Conservation (phyloP, 1,140 invertebrate genomes). For the Euwallacea fornicatus region DNA sequence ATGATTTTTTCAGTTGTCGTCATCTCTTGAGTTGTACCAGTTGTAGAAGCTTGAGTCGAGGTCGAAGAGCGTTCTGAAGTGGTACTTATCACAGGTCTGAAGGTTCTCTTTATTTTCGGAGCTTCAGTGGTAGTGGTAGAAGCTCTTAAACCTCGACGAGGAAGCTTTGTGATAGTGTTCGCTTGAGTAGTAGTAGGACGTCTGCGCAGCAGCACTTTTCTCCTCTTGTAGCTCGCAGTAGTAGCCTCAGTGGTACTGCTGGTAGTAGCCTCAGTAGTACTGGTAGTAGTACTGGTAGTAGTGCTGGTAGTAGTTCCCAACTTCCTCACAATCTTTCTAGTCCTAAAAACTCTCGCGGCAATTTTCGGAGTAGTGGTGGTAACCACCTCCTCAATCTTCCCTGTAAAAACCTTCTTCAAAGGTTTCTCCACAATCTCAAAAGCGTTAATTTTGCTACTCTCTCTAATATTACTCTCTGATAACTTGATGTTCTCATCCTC, state of each 20-base stretch:
- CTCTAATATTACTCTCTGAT: conserved; percentile 60
- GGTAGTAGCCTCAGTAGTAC: neutral
- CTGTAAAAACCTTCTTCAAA: conserved; percentile 17
- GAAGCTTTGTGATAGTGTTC: neutral
- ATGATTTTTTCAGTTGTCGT: too few relatives aligned
- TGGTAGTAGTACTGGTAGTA: conserved; percentile 11
- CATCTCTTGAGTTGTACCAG: too few relatives aligned
- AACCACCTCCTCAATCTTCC: conserved; percentile 4
- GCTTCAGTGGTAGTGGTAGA: too few relatives aligned
- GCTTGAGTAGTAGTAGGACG: neutral
- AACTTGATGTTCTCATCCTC: conserved; percentile 60
- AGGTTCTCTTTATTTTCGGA: too few relatives aligned
- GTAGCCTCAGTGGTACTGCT: neutral
- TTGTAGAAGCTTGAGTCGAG: too few relatives aligned
- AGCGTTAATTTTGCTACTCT: conserved; percentile 53
- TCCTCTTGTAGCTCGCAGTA: neutral
- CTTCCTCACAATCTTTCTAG: conserved; percentile 59
- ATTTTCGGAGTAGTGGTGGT: conserved; percentile 30
- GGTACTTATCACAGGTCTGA: too few relatives aligned
- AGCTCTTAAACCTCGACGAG: too few relatives aligned
- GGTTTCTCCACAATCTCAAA: conserved; percentile 44
- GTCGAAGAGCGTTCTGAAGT: too few relatives aligned
- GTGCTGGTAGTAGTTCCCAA: conserved; percentile 50
- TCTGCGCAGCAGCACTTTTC: neutral
- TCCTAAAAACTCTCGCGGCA: conserved; percentile 49